These are phyloP conservation scores for Pelodytes ibericus DNA, from an alignment of 2,797 vertebrate species.

Conservation along the genomic window DNA sequence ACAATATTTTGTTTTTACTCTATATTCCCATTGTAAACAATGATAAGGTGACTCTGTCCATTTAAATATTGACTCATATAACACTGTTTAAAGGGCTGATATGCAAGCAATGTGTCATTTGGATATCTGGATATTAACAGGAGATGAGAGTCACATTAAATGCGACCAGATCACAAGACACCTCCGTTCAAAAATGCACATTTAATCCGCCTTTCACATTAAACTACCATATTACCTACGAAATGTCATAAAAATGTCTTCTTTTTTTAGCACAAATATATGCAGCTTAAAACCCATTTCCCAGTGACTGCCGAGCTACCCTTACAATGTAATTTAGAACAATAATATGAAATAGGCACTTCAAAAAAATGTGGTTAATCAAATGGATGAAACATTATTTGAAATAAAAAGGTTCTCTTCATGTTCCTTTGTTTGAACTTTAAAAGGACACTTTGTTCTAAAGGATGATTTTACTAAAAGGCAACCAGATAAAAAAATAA, in stretches of 20 bases:
- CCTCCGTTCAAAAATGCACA: slow-evolving; percentile 1
- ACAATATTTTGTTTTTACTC: too few relatives aligned
- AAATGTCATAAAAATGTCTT: slow-evolving; percentile 12
- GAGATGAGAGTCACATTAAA: background rate
- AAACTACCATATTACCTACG: background rate
- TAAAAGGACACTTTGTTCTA: background rate
- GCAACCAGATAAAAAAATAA: too few relatives aligned
- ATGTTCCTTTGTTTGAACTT: background rate
- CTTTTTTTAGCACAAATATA: background rate
- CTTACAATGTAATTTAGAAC: slow-evolving; percentile 9
- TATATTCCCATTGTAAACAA: too few relatives aligned
- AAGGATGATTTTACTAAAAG: slow-evolving; percentile 3
- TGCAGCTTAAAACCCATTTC: slow-evolving; percentile 21
- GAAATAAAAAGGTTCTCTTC: background rate
- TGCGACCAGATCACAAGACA: slow-evolving; percentile 10
- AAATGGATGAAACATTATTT: background rate
- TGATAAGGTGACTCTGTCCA: too few relatives aligned
- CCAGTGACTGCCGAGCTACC: slow-evolving; percentile 8
- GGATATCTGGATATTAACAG: slow-evolving; percentile 10
- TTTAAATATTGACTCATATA: too few relatives aligned
- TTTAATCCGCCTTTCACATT: background rate
- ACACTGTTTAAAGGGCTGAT: too few relatives aligned
- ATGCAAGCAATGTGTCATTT: too few relatives aligned
- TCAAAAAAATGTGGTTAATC: background rate
- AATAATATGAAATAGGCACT: background rate